These are phyloP conservation scores for Pseudomyrmex gracilis DNA, from an alignment of 1,140 invertebrate genomes.

Conservation along the genomic window DNA sequence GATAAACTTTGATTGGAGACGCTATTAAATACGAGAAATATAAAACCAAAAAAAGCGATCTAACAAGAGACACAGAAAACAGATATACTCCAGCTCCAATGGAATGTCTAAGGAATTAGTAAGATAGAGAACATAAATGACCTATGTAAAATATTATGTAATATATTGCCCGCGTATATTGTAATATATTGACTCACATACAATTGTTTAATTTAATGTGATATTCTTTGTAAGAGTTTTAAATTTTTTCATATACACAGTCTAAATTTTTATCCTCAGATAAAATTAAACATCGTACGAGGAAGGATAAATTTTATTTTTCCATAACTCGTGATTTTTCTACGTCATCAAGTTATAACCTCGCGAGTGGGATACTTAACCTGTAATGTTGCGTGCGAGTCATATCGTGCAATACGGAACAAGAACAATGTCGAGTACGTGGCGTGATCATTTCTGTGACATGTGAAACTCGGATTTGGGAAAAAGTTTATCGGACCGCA, in stretches of 20 bases:
- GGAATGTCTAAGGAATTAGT: too few species aligned
- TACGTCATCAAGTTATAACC: slow-evolving; percentile 35
- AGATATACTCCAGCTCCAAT: too few species aligned
- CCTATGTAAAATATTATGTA: too few species aligned
- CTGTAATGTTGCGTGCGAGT: slow-evolving; percentile 68
- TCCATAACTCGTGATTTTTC: background rate
- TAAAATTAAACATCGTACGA: background rate
- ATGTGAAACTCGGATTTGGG: background rate
- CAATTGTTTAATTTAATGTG: slow-evolving; percentile 62
- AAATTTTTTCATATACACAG: slow-evolving; percentile 69
- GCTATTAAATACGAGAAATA: too few species aligned
- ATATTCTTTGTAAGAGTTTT: slow-evolving; percentile 74
- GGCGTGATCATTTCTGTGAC: background rate
- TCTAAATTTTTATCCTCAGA: background rate
- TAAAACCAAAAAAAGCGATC: too few species aligned
- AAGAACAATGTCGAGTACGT: slow-evolving; percentile 78
- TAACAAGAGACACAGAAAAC: too few species aligned
- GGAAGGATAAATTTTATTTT: background rate
- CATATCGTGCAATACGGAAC: slow-evolving; percentile 43
- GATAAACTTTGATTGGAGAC: too few species aligned
- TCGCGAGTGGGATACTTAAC: slow-evolving; percentile 52
- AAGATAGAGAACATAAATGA: too few species aligned
- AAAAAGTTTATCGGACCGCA: background rate
- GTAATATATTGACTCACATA: slow-evolving; percentile 48
- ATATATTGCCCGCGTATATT: too few species aligned